Percentiles rank a stretch among this genome's conserved stretches.
Evolutionary conservation across 2,797 vertebrate species (phyloP).

Genomic region (Gallinago solitaria): DNA sequence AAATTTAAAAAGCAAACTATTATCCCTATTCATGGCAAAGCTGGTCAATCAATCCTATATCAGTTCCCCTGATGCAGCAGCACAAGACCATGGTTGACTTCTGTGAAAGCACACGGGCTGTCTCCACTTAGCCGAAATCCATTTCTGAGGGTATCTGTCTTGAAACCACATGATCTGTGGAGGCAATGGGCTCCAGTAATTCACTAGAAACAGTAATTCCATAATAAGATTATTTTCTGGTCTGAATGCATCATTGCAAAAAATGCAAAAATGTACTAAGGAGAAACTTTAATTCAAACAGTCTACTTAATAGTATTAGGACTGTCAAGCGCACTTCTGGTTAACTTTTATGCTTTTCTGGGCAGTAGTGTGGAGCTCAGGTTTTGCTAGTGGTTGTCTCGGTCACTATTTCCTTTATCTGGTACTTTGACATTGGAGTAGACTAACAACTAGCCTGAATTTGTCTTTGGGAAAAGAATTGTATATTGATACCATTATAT

Average conservation of each 20-base stretch:
- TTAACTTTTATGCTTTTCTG: background rate
- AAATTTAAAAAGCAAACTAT: conserved; percentile 68
- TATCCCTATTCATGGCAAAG: conserved; percentile 36
- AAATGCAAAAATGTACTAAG: background rate
- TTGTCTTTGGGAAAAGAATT: background rate
- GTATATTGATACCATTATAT: background rate
- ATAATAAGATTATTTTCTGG: background rate
- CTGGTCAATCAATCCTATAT: conserved; percentile 45
- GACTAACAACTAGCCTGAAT: background rate
- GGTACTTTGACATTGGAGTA: background rate
- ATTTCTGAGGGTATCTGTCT: background rate
- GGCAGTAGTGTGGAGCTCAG: background rate
- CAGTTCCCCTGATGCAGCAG: conserved; percentile 5
- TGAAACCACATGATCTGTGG: background rate
- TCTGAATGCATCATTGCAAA: background rate
- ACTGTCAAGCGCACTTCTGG: background rate
- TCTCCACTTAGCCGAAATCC: conserved; percentile 33
- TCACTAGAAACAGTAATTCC: background rate
- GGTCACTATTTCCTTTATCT: background rate
- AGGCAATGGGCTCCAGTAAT: background rate
- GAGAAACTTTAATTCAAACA: background rate
- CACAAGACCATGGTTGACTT: background rate
- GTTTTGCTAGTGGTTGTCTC: background rate
- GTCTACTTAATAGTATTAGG: background rate
- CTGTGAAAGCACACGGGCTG: background rate